Conservation (phyloP, 2,113 vertebrate genomes). For the Pteruthius melanotis region DNA sequence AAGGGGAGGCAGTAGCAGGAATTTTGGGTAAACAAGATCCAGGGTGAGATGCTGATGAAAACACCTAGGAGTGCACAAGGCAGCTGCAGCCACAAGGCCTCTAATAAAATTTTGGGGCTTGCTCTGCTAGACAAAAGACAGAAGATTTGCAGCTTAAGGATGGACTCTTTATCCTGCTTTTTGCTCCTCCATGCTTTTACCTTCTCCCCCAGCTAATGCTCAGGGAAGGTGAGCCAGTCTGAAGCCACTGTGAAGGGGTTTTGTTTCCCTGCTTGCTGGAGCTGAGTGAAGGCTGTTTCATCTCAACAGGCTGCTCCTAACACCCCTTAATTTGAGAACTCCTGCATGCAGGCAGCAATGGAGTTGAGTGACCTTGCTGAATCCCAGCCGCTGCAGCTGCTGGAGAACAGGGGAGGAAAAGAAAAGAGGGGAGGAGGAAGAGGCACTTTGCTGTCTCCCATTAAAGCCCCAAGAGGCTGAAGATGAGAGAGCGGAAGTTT, state of each 20-base stretch:
- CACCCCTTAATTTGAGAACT: conserved; percentile 58
- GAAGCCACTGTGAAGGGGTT: neutral
- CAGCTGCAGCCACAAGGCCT: neutral
- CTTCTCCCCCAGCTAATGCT: neutral
- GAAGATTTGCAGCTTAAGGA: neutral
- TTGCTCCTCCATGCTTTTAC: neutral
- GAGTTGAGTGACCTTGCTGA: conserved; percentile 59
- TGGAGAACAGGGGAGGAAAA: conserved; percentile 16
- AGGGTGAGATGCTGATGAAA: neutral
- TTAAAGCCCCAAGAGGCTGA: conserved; percentile 64
- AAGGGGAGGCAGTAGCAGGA: neutral
- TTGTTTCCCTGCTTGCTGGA: neutral
- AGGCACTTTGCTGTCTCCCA: conserved; percentile 60
- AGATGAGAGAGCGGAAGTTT: conserved; percentile 59
- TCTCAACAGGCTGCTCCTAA: conserved; percentile 39
- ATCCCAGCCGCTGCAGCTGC: neutral
- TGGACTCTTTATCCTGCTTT: neutral
- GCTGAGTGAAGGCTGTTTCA: conserved; percentile 23
- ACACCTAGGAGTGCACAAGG: neutral
- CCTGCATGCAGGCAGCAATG: conserved; percentile 36
- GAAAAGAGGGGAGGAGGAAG: conserved; percentile 50
- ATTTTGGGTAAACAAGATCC: neutral
- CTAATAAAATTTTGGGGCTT: neutral
- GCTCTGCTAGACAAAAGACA: neutral
- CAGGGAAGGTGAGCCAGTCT: neutral